Evolutionary conservation across 2,888 invertebrate species (phyloP).

Genomic region (Drosophila melanocephala): DNA sequence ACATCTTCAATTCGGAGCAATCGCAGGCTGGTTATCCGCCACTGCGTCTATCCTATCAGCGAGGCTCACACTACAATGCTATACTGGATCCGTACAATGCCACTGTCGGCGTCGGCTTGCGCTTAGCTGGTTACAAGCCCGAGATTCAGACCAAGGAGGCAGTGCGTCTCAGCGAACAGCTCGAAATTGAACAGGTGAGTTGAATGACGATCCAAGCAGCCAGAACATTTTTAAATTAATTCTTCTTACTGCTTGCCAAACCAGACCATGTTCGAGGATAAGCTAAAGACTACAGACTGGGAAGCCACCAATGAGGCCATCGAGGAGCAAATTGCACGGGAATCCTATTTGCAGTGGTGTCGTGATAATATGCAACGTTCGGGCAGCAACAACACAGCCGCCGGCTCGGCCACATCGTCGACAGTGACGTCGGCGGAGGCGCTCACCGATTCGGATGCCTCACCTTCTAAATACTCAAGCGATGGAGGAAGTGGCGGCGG

Average conservation of each 20-base stretch:
- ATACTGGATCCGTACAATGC: conserved; percentile 94
- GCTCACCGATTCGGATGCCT: conserved; percentile 81
- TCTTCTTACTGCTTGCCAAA: conserved; percentile 21
- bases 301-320: conserved; percentile 96
- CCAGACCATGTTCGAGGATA: conserved; percentile 95
- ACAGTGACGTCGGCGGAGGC: conserved; percentile 83
- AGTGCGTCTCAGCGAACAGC: conserved; percentile 91
- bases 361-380: conserved; percentile 88
- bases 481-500: conserved; percentile 52
- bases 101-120: conserved; percentile 93
- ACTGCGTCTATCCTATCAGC: conserved; percentile 93
- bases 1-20: conserved; percentile 92
- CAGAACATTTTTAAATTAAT: not conserved
- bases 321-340: conserved; percentile 94
- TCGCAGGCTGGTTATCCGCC: conserved; percentile 91
- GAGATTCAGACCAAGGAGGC: conserved; percentile 91
- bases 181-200: conserved; percentile 91
- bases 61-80: conserved; percentile 95
- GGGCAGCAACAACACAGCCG: conserved; percentile 69
- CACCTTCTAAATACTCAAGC: conserved; percentile 80
- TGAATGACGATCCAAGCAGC: not conserved
- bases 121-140: conserved; percentile 92
- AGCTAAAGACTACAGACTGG: conserved; percentile 95
- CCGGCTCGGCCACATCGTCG: conserved; percentile 77
- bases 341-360: conserved; percentile 93